phyloP scores from a whole-genome alignment of 1,140 invertebrate species.

The Drosophila busckii region DNA sequence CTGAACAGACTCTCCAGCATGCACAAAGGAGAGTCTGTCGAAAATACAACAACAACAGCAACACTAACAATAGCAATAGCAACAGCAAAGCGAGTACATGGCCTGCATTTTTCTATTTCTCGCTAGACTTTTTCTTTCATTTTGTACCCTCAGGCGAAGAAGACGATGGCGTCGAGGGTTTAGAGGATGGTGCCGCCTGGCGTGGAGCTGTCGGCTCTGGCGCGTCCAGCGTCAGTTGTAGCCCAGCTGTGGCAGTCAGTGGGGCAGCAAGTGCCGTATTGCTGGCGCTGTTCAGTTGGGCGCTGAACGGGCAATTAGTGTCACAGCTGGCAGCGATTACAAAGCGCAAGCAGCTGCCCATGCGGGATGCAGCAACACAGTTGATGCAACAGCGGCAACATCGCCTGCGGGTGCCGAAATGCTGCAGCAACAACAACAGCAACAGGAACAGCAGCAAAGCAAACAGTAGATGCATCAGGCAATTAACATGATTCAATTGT shows the following conservation, averaged over 20 bases:
- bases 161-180: conserved; percentile 56
- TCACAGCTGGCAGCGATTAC: conserved; percentile 37
- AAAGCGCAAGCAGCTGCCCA: conserved; percentile 26
- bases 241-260: conserved; percentile 30
- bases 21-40: conserved; percentile 10
- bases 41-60: conserved; percentile 2
- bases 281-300: conserved; percentile 58
- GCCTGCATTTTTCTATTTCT: conserved; percentile 66
- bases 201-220: conserved; percentile 43
- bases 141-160: conserved; percentile 73
- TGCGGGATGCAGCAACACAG: conserved; percentile 24
- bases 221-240: conserved; percentile 5
- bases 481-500: conserved; percentile 76
- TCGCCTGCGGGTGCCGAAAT: conserved; percentile 45
- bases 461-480: conserved; percentile 56
- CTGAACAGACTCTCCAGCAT: conserved; percentile 7
- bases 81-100: conserved; percentile 54
- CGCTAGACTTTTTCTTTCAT: conserved; percentile 69
- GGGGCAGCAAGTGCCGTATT: conserved; percentile 30
- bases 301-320: conserved; percentile 64
- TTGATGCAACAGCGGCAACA: conserved; percentile 12
- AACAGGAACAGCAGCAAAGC: conserved; percentile 31
- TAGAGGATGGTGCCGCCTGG: conserved; percentile 63
- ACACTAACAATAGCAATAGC: conserved; percentile 23
- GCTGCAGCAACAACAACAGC: conserved; percentile 18